A percentile compares a stretch with the other conserved stretches of the same genome.
Conservation (phyloP, 2,888 invertebrate genomes). For the Eupithecia subfuscata region DNA sequence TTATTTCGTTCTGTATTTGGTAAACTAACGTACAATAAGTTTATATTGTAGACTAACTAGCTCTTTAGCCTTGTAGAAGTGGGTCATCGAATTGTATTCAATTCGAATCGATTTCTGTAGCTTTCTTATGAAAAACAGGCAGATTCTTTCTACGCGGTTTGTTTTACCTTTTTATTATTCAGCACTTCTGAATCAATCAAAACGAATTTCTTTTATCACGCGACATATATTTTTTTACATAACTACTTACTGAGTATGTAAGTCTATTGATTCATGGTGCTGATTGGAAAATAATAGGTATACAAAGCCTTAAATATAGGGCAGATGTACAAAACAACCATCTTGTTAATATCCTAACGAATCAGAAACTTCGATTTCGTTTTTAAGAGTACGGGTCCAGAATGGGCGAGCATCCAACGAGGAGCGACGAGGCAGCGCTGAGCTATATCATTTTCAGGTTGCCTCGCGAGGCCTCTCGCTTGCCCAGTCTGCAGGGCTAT, state of each 20-base stretch:
- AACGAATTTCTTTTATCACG: conserved; percentile 59
- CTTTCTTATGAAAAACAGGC: conserved; percentile 44
- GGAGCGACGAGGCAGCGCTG: neutral
- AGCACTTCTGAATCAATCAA: conserved; percentile 56
- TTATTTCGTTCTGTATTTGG: neutral
- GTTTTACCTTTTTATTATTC: conserved; percentile 59
- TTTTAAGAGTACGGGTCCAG: too few relatives aligned
- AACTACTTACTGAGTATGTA: conserved; percentile 8
- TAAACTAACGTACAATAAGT: conserved; percentile 7
- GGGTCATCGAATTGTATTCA: conserved; percentile 28
- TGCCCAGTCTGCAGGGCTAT: too few relatives aligned
- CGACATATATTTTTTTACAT: conserved; percentile 51
- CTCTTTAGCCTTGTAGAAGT: conserved; percentile 28
- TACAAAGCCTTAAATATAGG: neutral
- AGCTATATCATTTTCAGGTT: neutral
- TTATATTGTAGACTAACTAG: conserved; percentile 16
- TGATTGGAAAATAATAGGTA: conserved; percentile 11
- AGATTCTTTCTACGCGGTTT: conserved; percentile 46
- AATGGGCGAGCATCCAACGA: neutral
- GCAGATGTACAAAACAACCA: neutral
- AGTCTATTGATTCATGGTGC: conserved; percentile 28
- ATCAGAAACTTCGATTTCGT: too few relatives aligned
- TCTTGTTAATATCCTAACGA: neutral
- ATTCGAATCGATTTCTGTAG: conserved; percentile 20
- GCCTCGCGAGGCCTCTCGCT: neutral